Base-by-base conservation (phyloP, 2,113 vertebrate species). In the Lonchura striata region DNA sequence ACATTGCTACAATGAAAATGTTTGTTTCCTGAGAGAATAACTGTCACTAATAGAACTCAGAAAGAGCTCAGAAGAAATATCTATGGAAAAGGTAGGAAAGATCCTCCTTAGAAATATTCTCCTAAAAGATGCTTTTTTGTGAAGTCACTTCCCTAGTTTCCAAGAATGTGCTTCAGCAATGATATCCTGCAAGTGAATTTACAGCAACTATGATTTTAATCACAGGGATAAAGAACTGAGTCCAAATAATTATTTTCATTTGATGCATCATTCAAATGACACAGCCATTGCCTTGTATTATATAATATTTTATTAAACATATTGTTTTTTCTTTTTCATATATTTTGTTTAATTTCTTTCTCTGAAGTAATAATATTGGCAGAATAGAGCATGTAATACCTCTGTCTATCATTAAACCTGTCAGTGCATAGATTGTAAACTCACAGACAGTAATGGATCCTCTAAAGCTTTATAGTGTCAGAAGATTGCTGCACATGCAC, bases 391-490 rank as follows among this genome's bases (percentile, higher is more conserved):
- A 25, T 74, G 47, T 61, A 88, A 91, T 86, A 90, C 25, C 59
- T 91, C 56, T 86, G 79, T 66, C 71, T 88, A 39, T 88, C 91
- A 86, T 47, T 24, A 68, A 95, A 88, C 56, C 68, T 76, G 81
- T 74, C 91, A 94, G 61, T 25, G 37, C 39, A 94, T 35, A 90
- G 50, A 83, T 8, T 91, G 84, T 90, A 95, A 94, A 92, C 75
- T 64, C 76, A 47, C 65, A 92, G 79, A 90, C 71, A 77, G 56
- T 87, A 97, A 91, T 91, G 66, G 64, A 56, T 78, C 52, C 46
- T 92, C 65, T 71, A 66, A 90, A 88, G 33, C 75, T 90, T 92
- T 94, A 79, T 31, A 74, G 30, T 70, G 44, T 89, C 65, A 94
- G 68, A 87, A 89, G 56, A 92, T 75, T 95, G 81, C 78, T 89